Conservation (phyloP, 2,888 invertebrate genomes). For the Laothoe populi region DNA sequence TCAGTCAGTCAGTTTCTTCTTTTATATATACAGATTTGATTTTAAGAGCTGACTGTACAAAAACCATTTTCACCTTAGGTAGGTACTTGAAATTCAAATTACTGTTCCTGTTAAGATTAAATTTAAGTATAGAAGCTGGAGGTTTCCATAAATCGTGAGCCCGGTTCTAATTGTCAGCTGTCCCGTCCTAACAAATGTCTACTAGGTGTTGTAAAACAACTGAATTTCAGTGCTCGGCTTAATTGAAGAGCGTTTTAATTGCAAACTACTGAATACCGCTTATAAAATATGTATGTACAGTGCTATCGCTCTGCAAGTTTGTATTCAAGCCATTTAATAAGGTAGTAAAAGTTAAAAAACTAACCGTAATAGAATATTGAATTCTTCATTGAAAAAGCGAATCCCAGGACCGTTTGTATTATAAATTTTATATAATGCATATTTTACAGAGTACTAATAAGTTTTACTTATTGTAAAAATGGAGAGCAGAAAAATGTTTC, state of each 20-base stretch:
- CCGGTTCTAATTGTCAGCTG: constrained; percentile 26
- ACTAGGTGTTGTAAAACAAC: constrained; percentile 39
- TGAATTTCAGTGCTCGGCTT: constrained; percentile 39
- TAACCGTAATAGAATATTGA: constrained; percentile 8
- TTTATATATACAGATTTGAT: no score
- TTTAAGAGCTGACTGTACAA: background rate
- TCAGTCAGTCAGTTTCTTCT: no score
- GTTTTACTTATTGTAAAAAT: background rate
- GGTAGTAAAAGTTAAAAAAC: background rate
- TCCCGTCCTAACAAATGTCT: constrained; percentile 25
- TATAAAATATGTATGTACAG: constrained; percentile 46
- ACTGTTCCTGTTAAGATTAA: constrained; percentile 20
- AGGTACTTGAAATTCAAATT: background rate
- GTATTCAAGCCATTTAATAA: constrained; percentile 15
- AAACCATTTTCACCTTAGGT: background rate
- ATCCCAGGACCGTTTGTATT: background rate
- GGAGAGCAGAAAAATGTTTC: no score
- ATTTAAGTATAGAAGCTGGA: constrained; percentile 3
- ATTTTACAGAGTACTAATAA: background rate
- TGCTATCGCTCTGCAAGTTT: constrained; percentile 27
- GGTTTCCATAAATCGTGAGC: constrained; percentile 25
- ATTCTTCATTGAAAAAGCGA: background rate
- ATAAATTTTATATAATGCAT: background rate
- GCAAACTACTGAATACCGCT: constrained; percentile 46
- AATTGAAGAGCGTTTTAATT: constrained; percentile 56